Percentiles rank a stretch among this genome's conserved stretches.
Conservation (phyloP, 53 echinoderm and acorn worm genomes). For the Luidia sarsii region DNA sequence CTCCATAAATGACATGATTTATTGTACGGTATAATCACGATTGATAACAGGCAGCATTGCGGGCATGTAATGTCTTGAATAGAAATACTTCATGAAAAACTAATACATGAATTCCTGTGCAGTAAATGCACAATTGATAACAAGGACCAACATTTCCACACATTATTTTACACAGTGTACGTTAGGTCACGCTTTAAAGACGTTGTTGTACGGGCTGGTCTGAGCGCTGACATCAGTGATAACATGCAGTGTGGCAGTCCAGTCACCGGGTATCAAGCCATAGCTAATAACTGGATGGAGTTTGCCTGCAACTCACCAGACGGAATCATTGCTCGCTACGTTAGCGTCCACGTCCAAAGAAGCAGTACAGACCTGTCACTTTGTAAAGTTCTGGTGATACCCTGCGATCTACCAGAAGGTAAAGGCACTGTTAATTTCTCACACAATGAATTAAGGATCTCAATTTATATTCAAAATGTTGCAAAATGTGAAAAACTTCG, state of each 20-base stretch:
- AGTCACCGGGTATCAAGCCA: background rate
- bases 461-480: too few relatives aligned
- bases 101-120: too few relatives aligned
- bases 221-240: background rate
- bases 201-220: conserved; percentile 9
- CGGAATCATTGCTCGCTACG: conserved; percentile 10
- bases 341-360: background rate
- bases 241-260: background rate
- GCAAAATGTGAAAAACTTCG: too few relatives aligned
- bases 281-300: conserved; percentile 13
- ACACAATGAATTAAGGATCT: too few relatives aligned
- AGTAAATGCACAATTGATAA: too few relatives aligned
- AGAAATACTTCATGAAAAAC: too few relatives aligned
- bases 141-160: too few relatives aligned
- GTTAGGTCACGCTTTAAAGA: background rate
- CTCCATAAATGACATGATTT: too few relatives aligned
- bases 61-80: too few relatives aligned
- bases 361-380: background rate
- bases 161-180: too few relatives aligned
- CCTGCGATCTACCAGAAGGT: conserved; percentile 20
- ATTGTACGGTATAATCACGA: background rate
- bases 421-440: too few relatives aligned
- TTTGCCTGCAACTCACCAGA: conserved; percentile 6
- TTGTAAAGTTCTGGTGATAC: background rate
- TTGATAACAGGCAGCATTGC: too few relatives aligned